Evolutionary conservation across 2,113 vertebrate genomes (phyloP).

Genomic region (Chloroceryle aenea): DNA sequence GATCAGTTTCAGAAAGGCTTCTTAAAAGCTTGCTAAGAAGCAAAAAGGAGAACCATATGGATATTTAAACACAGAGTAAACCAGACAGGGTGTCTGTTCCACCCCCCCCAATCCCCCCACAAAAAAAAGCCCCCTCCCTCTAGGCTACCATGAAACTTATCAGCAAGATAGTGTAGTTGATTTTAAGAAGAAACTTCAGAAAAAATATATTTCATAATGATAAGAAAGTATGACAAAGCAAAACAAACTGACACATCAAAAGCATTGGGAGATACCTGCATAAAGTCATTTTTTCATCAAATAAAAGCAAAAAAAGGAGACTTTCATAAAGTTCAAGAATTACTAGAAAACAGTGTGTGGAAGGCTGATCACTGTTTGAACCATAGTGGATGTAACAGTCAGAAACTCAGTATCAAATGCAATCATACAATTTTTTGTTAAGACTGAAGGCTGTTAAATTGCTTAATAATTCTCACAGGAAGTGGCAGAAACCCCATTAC

Average conservation of each 20-base stretch:
- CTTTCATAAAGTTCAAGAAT: neutral
- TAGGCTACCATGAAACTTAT: neutral
- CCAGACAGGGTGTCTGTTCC: neutral
- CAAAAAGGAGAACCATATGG: neutral
- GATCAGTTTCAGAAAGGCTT: neutral
- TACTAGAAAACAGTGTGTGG: neutral
- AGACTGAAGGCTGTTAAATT: neutral
- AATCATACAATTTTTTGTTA: neutral
- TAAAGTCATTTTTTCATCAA: neutral
- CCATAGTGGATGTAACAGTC: neutral
- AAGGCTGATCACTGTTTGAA: neutral
- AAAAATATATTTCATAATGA: neutral
- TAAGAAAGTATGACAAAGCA: neutral
- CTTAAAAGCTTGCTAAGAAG: neutral
- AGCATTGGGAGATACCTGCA: neutral
- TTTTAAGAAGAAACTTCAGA: neutral
- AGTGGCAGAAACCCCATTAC: neutral
- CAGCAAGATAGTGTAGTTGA: neutral
- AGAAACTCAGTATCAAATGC: neutral
- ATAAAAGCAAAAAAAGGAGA: neutral
- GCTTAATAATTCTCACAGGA: neutral
- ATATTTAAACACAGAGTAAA: neutral
- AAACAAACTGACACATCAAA: neutral
- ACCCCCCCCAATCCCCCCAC: fast-evolving
- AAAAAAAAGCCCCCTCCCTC: neutral